A percentile compares a stretch with the other conserved stretches of the same genome.
These are phyloP conservation scores for Chrysodeixis includens DNA, from an alignment of 2,888 invertebrate genomes.

Conservation along the genomic window DNA sequence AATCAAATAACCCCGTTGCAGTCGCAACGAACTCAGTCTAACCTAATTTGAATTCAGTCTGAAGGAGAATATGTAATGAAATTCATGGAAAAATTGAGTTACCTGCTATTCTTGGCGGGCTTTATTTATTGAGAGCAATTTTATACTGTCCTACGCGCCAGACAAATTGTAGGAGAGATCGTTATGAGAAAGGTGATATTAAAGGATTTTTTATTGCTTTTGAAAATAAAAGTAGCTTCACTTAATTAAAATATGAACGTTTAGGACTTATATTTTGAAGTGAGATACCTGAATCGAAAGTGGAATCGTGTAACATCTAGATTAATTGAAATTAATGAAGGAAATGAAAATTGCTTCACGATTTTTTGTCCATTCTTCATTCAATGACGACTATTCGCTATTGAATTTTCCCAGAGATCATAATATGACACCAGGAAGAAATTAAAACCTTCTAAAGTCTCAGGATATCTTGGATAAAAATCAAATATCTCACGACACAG, in stretches of 20 bases:
- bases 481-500: constrained; percentile 15
- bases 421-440: not conserved
- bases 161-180: not conserved
- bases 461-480: constrained; percentile 8
- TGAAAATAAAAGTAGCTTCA: not conserved
- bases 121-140: not conserved
- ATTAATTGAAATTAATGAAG: too few species aligned
- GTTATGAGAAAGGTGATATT: not conserved
- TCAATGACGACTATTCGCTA: too few species aligned
- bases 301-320: too few species aligned
- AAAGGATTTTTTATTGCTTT: not conserved
- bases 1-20: constrained; percentile 26
- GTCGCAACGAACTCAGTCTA: constrained; percentile 9
- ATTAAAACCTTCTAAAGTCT: not conserved
- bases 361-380: too few species aligned
- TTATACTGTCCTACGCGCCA: not conserved
- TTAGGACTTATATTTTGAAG: too few species aligned
- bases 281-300: too few species aligned
- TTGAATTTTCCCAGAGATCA: not conserved
- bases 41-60: constrained; percentile 20
- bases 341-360: too few species aligned
- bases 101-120: not conserved
- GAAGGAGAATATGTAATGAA: constrained; percentile 10
- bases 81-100: constrained; percentile 7
- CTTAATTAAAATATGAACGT: too few species aligned